Base-by-base conservation (phyloP, 2,797 vertebrate genomes). In the Leptoclinus maculatus region DNA sequence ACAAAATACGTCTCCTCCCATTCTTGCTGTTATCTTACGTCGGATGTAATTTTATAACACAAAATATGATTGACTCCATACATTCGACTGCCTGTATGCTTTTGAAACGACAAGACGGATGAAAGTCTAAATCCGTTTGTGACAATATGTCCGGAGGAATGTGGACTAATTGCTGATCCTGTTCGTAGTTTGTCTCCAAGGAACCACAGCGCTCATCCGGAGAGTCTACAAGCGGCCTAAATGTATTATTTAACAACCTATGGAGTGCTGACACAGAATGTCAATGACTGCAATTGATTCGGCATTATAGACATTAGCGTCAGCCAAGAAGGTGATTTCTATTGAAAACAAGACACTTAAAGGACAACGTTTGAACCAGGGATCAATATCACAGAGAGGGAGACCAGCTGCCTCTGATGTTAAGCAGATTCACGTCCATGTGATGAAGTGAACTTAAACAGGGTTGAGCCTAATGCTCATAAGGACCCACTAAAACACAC, bases 281-380 rank as follows among this genome's bases (percentile, higher is more conserved):
- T 90, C 83, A 88, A 84, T 85, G 85, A 59, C 71, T 53, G 19
- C 45, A 79, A 81, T 87, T 53, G 74, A 90, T 87, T 85, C 6
- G 5, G 74, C 56, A 51, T 80, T 36, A 72, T 70, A 27, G 74
- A 86, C 80, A 66, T 86, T 81, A 73, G 66, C 38, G 82, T 87
- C 84, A 73, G 49, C 75, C 86, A 45, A 57, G 71, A 82, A 63
- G 63, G 76, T 53, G 84, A 70, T 87, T 90, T 77, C 66, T 34
- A 78, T 78, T 83, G 87, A 86, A 76, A 72, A 83, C 68, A 81
- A 82, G 82, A 89, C 88, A 84, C 74, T 77, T 78, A 80, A 73
- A 82, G 60, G 79, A 82, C 58, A 82, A 64, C 75, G 74, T 72
- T 66, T 29, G 71, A 78, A 79, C 63, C 58, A 4, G 4, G 39